Base-by-base conservation (phyloP, 2,888 invertebrate genomes). In the Drymonia ruficornis region DNA sequence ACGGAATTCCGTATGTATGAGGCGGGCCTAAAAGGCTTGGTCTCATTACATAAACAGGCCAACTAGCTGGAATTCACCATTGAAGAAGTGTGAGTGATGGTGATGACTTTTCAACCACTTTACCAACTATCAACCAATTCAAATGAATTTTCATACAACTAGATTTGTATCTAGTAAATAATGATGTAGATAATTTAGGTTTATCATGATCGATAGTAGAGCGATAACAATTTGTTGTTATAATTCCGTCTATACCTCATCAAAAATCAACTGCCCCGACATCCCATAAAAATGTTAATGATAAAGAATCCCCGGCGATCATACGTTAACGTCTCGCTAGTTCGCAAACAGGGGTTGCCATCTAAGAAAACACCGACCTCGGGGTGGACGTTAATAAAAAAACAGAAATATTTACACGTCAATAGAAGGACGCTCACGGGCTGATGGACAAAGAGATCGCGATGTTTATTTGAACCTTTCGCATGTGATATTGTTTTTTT, bases 361-460 rank as follows among this genome's bases (percentile, higher is more conserved):
- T 62, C 57, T 63, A 64, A 60, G 67, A 62, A 74, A 68, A 68
- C 61, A 69, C 60, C 60, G 70, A 63, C 61, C 66, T 59, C 53
- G 61, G 71, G 73, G 69, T 56, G 64, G 67, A 62, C 61, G 73
- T 74, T 75, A 75, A 75, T 70, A 78, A 76, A 74, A 72, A 74
- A 77, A 74, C 65, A 66, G 66, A 72, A 77, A 69, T 74, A 76
- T 81, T 81, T 80, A 78, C 81, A 79, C 78, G 77, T 81, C 78
- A 78, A 77, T 76, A 72, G 73, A 54, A 54, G 54, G 55, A 70
- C 57, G 58, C 49, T 59, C 53, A 51, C 67, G 66, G 70, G 56
- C 61, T 59, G 57, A 43, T 56, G 72, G 64, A 68, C 74, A 74
- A 78, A 76, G 74, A 64, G 52, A 67, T 50, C 56, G 57, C 59